Conservation (phyloP, 2,113 vertebrate species). For the Pachycephala philippinensis region DNA sequence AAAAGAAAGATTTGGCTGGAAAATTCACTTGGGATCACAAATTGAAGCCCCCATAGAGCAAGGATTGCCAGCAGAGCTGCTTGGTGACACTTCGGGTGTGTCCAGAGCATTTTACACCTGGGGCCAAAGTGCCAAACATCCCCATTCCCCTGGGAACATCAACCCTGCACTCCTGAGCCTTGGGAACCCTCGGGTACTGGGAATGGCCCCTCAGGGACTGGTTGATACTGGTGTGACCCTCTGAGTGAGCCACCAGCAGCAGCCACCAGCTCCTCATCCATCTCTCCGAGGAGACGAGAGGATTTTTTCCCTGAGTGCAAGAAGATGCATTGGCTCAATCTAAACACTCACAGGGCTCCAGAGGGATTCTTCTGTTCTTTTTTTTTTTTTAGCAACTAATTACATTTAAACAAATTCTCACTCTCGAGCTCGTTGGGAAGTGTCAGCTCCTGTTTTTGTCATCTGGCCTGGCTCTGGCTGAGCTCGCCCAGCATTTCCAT, state of each 20-base stretch:
- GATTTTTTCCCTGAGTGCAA: not conserved
- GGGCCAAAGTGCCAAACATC: not conserved
- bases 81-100: not conserved
- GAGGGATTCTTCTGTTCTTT: not conserved
- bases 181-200: not conserved
- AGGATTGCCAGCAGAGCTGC: not conserved
- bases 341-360: not conserved
- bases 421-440: not conserved
- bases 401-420: conserved; percentile 34
- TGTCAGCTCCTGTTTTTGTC: not conserved
- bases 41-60: accelerated
- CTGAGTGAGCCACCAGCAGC: not conserved
- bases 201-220: not conserved
- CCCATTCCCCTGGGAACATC: not conserved
- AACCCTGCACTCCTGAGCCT: not conserved
- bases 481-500: not conserved
- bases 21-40: not conserved
- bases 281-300: not conserved
- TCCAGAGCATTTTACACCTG: not conserved
- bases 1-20: not conserved
- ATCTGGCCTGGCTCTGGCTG: not conserved
- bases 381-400: not conserved
- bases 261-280: not conserved
- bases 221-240: not conserved
- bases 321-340: not conserved